Conservation (phyloP, 2,888 invertebrate genomes). For the Temnothorax ravouxi region DNA sequence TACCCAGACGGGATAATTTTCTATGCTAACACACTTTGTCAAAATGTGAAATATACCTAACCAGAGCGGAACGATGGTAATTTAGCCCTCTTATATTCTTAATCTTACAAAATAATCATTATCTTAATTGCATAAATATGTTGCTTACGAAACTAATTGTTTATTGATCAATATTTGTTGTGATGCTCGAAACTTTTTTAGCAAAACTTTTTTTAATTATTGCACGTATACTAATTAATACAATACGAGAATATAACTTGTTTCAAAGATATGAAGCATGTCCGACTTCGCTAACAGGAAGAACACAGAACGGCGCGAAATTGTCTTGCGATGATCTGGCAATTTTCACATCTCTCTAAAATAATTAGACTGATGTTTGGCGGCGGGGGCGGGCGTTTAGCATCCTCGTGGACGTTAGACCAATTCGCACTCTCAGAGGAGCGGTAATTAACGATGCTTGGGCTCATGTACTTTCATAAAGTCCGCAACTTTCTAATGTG, state of each 20-base stretch:
- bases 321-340: constrained; percentile 10
- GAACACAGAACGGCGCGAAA: background rate
- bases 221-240: background rate
- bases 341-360: constrained; percentile 27
- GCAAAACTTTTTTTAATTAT: background rate
- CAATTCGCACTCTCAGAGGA: constrained; percentile 25
- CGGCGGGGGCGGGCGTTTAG: constrained; percentile 30
- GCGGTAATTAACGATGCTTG: constrained; percentile 41
- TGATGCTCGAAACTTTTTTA: too few species aligned
- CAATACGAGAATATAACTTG: background rate
- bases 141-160: background rate
- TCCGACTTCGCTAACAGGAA: background rate
- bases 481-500: constrained; percentile 46
- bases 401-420: constrained; percentile 26
- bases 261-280: background rate
- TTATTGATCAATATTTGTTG: background rate
- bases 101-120: background rate
- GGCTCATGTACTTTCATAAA: constrained; percentile 49
- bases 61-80: too few species aligned
- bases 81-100: background rate
- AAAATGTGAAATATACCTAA: background rate
- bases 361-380: constrained; percentile 25
- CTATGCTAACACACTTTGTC: too few species aligned
- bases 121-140: background rate
- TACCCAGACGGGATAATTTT: background rate